Conservation (phyloP, 2,113 vertebrate genomes). For the Anolis carolinensis region DNA sequence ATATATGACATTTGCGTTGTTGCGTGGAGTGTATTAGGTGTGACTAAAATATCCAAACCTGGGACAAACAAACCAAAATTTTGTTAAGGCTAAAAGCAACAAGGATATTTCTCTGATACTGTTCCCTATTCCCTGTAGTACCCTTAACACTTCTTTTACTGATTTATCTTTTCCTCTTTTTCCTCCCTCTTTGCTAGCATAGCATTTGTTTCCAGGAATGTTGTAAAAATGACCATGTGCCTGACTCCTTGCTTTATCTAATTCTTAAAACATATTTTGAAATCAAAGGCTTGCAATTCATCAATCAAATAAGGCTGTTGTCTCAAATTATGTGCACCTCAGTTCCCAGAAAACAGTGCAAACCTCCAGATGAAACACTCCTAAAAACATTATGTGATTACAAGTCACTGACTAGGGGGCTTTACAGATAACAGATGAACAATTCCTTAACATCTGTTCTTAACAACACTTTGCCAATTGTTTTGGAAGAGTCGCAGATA, state of each 20-base stretch:
- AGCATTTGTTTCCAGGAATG: conserved; percentile 56
- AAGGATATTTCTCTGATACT: not conserved
- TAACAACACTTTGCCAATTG: conserved; percentile 15
- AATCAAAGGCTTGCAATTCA: conserved; percentile 49
- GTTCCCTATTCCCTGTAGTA: not conserved
- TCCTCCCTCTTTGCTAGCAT: conserved; percentile 5
- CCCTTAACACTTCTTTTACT: not conserved
- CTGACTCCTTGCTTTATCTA: conserved; percentile 43
- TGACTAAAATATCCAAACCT: not conserved
- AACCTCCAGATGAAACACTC: conserved; percentile 24
- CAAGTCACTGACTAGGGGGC: conserved; percentile 20
- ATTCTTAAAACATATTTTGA: conserved; percentile 55
- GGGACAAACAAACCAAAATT: not conserved
- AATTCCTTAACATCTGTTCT: conserved; percentile 25
- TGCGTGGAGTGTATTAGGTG: not conserved
- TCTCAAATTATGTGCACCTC: conserved; percentile 40
- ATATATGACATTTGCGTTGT: not conserved
- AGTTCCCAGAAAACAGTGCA: conserved; percentile 20
- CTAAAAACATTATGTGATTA: not conserved
- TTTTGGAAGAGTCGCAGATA: conserved; percentile 28
- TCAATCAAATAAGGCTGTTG: conserved; percentile 38
- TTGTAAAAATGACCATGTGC: conserved; percentile 27
- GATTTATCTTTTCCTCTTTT: not conserved
- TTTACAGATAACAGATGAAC: conserved; percentile 23
- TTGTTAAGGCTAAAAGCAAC: conserved; percentile 1